Evolutionary conservation across 2,797 vertebrate genomes (phyloP), one percentile per base, ranked within the genome.

Genomic region (Erpetoichthys calabaricus): DNA sequence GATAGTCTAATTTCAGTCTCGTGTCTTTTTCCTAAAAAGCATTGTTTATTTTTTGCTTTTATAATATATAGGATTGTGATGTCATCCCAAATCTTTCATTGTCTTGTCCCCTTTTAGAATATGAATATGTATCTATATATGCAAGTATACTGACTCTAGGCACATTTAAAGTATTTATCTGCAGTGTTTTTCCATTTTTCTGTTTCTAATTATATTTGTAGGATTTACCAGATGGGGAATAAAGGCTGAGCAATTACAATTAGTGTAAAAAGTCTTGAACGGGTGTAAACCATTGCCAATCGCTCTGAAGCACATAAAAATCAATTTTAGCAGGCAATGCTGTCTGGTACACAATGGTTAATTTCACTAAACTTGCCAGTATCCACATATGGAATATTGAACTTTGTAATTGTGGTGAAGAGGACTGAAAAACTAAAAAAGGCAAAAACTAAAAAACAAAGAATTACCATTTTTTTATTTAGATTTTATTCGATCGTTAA

Each of bases 191-290:
- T 77, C 61, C 65, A 57, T 64, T 71, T 80, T 78, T 80, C 73
- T 82, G 72, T 68, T 70, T 74, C 73, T 83, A 74, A 83, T 86
- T 73, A 77, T 53, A 49, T 66, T 76, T 69, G 80, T 86, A 73
- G 70, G 56, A 52, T 60, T 46, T 59, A 54, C 56, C 64, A 63
- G 55, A 75, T 61, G 63, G 60, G 61, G 63, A 56, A 51, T 44
- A 4, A 54, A 57, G 49, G 61, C 65, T 60, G 67, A 74, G 59
- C 46, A 72, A 65, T 59, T 63, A 58, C 71, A 50, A 59, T 67
- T 64, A 50, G 65, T 54, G 53, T 42, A 54, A 54, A 54, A 42
- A 54, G 41, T 41, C 8, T 54, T 41, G 44, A 54, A 54, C 7
- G 10, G 43, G 8, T 43, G 8, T 7, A 42, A 43, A 42, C 53